phyloP scores from a whole-genome alignment of 2,888 invertebrate species.

The Mythimna impura region DNA sequence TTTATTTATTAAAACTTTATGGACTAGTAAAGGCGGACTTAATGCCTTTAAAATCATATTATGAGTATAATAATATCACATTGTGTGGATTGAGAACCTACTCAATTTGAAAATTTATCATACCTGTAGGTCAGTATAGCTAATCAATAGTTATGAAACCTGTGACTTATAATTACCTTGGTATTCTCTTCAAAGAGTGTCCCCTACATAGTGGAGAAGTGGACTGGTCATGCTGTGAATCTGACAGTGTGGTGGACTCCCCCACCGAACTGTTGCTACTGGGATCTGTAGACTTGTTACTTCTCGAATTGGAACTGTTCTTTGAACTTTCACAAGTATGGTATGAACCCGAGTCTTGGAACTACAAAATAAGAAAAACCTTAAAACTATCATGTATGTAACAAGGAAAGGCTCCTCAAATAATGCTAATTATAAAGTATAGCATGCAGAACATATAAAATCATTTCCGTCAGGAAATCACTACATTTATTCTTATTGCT shows the following conservation, averaged over 20 bases:
- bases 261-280: constrained; percentile 86
- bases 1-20: no score
- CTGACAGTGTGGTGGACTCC: constrained; percentile 84
- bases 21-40: no score
- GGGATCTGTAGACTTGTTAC: constrained; percentile 85
- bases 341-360: constrained; percentile 85
- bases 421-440: neutral
- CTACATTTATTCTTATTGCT: neutral
- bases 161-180: constrained; percentile 76
- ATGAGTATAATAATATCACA: no score
- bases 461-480: neutral
- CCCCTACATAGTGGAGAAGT: constrained; percentile 90
- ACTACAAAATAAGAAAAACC: constrained; percentile 68
- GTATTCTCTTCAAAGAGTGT: constrained; percentile 86
- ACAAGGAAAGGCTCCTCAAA: neutral
- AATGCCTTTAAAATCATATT: no score
- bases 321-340: constrained; percentile 88
- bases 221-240: constrained; percentile 89
- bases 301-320: constrained; percentile 80
- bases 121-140: neutral
- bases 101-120: no score
- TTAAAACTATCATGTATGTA: neutral
- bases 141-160: neutral
- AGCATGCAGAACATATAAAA: neutral
- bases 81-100: no score